A percentile compares a stretch with the other conserved stretches of the same genome.
Evolutionary conservation across 2,888 invertebrate species (phyloP).

Genomic region (Perizoma flavofasciatum): DNA sequence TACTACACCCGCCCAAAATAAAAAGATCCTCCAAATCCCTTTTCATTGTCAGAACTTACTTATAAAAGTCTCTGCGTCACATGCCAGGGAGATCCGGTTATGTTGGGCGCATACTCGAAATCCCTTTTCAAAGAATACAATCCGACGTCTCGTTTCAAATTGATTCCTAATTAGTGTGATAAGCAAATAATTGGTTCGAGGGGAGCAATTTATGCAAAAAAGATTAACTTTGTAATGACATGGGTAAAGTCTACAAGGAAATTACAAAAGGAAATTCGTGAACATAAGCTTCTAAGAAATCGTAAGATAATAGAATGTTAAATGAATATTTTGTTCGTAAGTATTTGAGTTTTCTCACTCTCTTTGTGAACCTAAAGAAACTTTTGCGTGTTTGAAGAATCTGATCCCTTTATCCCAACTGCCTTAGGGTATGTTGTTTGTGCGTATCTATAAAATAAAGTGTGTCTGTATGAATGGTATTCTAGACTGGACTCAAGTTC

Average conservation of each 20-base stretch:
- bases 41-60: conserved; percentile 36
- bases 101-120: conserved; percentile 46
- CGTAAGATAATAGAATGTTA: conserved; percentile 13
- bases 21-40: conserved; percentile 43
- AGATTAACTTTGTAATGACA: conserved; percentile 26
- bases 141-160: conserved; percentile 66
- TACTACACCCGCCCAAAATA: conserved; percentile 52
- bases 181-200: conserved; percentile 52
- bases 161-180: conserved; percentile 69
- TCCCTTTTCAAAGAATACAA: conserved; percentile 64
- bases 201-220: conserved; percentile 27
- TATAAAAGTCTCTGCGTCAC: conserved; percentile 39
- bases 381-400: neutral
- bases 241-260: conserved; percentile 23
- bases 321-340: conserved; percentile 22
- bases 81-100: conserved; percentile 45
- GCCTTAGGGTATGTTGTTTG: too few relatives aligned
- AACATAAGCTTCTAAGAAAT: conserved; percentile 12
- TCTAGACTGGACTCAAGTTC: conserved; percentile 18
- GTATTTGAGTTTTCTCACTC: neutral
- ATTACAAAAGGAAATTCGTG: conserved; percentile 16
- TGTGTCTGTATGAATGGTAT: too few relatives aligned
- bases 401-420: too few relatives aligned
- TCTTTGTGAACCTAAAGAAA: conserved; percentile 5
- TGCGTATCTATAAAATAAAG: too few relatives aligned